Conservation (phyloP, 2,888 invertebrate species). For the Callosobruchus maculatus region DNA sequence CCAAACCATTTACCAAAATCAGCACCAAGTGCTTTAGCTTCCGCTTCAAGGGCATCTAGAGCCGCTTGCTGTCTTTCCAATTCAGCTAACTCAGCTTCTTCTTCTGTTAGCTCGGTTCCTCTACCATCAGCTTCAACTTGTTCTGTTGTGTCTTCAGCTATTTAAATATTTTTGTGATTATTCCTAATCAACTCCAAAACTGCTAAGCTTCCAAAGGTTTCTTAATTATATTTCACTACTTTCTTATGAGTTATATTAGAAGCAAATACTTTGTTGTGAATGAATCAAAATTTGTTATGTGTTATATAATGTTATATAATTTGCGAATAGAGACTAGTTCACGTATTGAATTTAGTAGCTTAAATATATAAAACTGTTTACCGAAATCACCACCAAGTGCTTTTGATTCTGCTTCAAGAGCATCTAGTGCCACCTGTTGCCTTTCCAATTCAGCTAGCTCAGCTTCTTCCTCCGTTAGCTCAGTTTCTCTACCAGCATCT, state of each 20-base stretch:
- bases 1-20: constrained; percentile 10
- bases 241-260: too few species aligned
- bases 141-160: constrained; percentile 28
- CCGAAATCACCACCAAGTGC: constrained; percentile 27
- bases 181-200: too few species aligned
- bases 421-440: constrained; percentile 38
- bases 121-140: constrained; percentile 51
- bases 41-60: constrained; percentile 30
- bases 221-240: too few species aligned
- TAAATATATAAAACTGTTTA: too few species aligned
- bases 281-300: too few species aligned
- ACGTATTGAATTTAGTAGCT: too few species aligned
- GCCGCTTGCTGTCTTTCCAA: constrained; percentile 54
- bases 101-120: constrained; percentile 43
- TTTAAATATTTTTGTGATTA: neutral
- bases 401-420: constrained; percentile 35
- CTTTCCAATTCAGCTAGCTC: constrained; percentile 37
- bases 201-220: too few species aligned
- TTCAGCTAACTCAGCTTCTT: constrained; percentile 64
- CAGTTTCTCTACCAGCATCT: constrained; percentile 24
- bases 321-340: too few species aligned
- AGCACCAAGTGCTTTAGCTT: constrained; percentile 62
- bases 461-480: constrained; percentile 35
- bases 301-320: too few species aligned
- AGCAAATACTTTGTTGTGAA: too few species aligned